A percentile compares a stretch with the other conserved stretches of the same genome.
Evolutionary conservation across 1,140 invertebrate species (phyloP).

Genomic region (Chionoecetes opilio): DNA sequence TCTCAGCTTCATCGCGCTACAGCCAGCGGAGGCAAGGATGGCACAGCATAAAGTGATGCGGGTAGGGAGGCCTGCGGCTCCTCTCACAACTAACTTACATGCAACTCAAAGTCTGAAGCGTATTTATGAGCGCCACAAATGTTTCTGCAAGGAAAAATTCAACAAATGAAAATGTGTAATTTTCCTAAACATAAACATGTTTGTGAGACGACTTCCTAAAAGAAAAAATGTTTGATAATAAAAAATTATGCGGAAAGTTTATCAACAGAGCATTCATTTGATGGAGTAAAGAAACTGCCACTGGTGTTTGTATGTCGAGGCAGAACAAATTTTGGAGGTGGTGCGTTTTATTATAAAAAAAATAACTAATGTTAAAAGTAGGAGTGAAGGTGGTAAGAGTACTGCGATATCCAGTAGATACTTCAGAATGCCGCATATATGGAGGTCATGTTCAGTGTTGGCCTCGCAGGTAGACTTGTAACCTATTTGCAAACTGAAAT

Average conservation of each 20-base stretch:
- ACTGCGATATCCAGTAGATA: no score
- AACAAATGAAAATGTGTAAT: background rate
- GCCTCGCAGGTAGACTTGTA: no score
- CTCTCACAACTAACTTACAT: conserved; percentile 63
- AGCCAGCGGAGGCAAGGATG: background rate
- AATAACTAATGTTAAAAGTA: background rate
- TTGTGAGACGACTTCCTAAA: background rate
- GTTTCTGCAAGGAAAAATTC: conserved; percentile 66
- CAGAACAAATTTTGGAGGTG: background rate
- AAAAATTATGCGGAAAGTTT: conserved; percentile 18
- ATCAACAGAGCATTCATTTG: background rate
- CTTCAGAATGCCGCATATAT: no score
- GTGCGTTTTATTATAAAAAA: background rate
- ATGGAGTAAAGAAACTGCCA: background rate
- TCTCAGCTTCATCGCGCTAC: conserved; percentile 41
- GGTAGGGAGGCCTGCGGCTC: background rate
- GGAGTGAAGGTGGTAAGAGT: no score
- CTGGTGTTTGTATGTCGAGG: background rate
- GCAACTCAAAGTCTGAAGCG: conserved; percentile 64
- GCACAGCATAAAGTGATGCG: conserved; percentile 5
- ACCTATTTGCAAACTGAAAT: no score
- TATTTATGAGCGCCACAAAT: conserved; percentile 68
- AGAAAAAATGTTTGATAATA: conserved; percentile 42
- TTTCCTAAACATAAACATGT: background rate
- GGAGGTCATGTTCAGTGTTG: no score